Evolutionary conservation across 2,888 invertebrate species (phyloP).

Genomic region (Sphaeridia pumilis): DNA sequence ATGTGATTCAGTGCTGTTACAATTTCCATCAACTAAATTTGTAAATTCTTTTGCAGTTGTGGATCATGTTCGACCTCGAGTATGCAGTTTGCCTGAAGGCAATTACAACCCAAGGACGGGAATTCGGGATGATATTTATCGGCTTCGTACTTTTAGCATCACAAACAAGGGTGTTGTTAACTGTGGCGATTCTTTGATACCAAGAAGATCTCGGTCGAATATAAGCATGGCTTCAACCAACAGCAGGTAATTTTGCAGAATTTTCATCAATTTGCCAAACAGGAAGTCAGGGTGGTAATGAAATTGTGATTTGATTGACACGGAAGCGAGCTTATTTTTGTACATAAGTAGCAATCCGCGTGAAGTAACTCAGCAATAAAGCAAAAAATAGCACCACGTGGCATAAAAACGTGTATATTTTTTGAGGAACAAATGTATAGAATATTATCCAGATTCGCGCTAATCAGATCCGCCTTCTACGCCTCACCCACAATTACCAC

Average conservation of each 20-base stretch:
- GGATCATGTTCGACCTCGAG: slow-evolving; percentile 68
- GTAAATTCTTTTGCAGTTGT: slow-evolving; percentile 57
- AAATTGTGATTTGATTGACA: too few species aligned
- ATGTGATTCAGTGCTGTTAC: not conserved
- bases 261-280: too few species aligned
- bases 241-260: slow-evolving; percentile 61
- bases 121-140: slow-evolving; percentile 67
- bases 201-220: slow-evolving; percentile 69
- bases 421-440: too few species aligned
- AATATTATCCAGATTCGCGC: too few species aligned
- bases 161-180: slow-evolving; percentile 80
- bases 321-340: too few species aligned
- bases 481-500: too few species aligned
- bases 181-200: slow-evolving; percentile 79
- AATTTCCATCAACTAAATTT: too few species aligned
- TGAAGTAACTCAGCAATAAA: too few species aligned
- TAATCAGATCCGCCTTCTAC: not conserved
- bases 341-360: too few species aligned
- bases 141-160: slow-evolving; percentile 73
- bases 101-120: slow-evolving; percentile 62
- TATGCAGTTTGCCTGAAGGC: slow-evolving; percentile 73
- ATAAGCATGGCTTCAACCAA: slow-evolving; percentile 76
- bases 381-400: too few species aligned
- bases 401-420: too few species aligned
- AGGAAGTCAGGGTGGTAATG: too few species aligned